Evolutionary conservation across 1,140 invertebrate species (phyloP), one percentile per base, ranked within the genome.

Genomic region (Drosophila oshimai): DNA sequence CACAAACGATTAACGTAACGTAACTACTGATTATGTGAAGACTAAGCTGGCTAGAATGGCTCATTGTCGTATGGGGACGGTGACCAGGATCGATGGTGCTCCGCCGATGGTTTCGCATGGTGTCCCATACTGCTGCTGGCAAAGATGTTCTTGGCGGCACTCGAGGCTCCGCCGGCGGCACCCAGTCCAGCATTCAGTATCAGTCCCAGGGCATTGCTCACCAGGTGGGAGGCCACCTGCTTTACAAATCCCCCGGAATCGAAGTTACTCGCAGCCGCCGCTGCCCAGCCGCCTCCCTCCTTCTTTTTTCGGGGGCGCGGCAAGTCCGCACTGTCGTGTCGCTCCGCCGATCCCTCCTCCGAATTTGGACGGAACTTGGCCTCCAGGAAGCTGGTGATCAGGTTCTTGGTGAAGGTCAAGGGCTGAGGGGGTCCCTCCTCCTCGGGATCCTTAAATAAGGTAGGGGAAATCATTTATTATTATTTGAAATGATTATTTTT

Each of bases 351-450:
- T 0, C 36, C 65, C 6, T 86, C 86, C 2, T 50, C 64, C 4
- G 51, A 46, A 3, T 29, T 46, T 0, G 62, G 74, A 0, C 86
- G 73, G 34, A 84, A 76, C 42, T 90, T 91, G 0, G 90, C 74
- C 42, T 90, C 80, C 7, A 81, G 18, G 13, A 91, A 91, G 28
- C 75, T 77, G 37, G 54, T 77, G 0, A 91, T 34, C 2, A 91
- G 74, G 37, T 73, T 91, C 46, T 84, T 74, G 29, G 84, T 54
- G 4, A 91, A 91, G 4, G 78, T 47, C n/a, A 80, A 36, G 4
- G 90, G 90, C 26, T 90, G 81, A 2, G 84, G 79, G 0, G 74
- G 80, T 10, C 89, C 90, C 24, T 91, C 90, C 6, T 91, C 89
- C 18, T 91, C 90, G 5, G 90, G 90, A 64, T 91, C 90, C 90